A percentile compares a stretch with the other conserved stretches of the same genome.
Evolutionary conservation across 2,888 invertebrate genomes (phyloP).

Genomic region (Byasa hedistus): DNA sequence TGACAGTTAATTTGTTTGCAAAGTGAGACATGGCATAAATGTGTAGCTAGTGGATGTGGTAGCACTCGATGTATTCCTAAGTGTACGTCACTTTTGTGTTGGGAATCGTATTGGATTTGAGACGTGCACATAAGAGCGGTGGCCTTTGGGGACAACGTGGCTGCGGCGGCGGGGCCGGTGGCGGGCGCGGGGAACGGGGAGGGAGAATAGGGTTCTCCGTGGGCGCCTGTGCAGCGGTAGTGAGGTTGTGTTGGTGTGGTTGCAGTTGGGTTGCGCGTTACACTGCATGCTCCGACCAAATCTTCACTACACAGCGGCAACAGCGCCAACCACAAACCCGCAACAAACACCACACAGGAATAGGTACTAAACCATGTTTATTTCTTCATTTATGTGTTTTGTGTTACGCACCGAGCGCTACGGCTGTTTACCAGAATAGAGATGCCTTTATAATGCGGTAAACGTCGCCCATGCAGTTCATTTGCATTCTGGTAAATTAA

Average conservation of each 20-base stretch:
- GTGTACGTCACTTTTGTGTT: conserved; percentile 27
- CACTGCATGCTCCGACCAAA: conserved; percentile 91
- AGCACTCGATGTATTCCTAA: conserved; percentile 51
- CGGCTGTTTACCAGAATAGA: conserved; percentile 66
- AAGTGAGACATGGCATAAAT: conserved; percentile 57
- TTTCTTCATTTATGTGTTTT: conserved; percentile 74
- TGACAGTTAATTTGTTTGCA: conserved; percentile 69
- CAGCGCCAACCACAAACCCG: conserved; percentile 78
- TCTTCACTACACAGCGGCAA: conserved; percentile 78
- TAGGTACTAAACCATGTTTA: conserved; percentile 78
- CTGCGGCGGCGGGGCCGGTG: conserved; percentile 40
- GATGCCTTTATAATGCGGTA: conserved; percentile 65
- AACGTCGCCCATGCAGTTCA: conserved; percentile 63
- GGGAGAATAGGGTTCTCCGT: conserved; percentile 32
- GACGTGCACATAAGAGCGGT: conserved; percentile 28
- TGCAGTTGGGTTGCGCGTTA: conserved; percentile 95
- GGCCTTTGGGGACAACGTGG: conserved; percentile 39
- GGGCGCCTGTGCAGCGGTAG: conserved; percentile 52
- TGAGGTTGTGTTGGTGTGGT: conserved; percentile 83
- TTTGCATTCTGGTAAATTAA: conserved; percentile 63
- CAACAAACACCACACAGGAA: conserved; percentile 79
- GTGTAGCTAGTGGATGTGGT: conserved; percentile 73
- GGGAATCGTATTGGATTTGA: conserved; percentile 33
- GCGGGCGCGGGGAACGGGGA: conserved; percentile 32
- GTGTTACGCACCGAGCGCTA: conserved; percentile 77